Evolutionary conservation across 2,888 invertebrate genomes (phyloP), one percentile per base, ranked within the genome.

Genomic region (Arenicola marina): DNA sequence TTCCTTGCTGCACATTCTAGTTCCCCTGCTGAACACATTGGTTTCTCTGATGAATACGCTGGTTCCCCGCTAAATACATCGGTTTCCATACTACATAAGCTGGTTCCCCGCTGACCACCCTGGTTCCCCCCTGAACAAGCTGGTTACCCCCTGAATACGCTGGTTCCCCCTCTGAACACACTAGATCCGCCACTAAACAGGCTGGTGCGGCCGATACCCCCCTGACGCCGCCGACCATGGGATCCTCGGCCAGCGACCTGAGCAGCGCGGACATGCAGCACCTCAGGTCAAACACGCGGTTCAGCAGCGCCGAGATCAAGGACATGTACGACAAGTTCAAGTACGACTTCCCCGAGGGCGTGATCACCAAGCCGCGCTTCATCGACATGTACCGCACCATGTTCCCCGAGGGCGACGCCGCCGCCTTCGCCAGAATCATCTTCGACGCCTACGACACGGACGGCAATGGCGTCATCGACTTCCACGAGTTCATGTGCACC

Each of bases 401-500:
- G 60, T 63, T 63, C 28, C 32, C 34, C 2, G 43, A 43, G 11
- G 63, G 62, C 34, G 43, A 34, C 26, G 55, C 29, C 7, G 51
- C 29, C 15, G 24, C 29, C 11, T 31, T 53, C 15, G 53, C 53
- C 33, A 32, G 24, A 53, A 11, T 15, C 29, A 32, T 53, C 15
- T 53, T 63, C 43, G 28, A 43, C 54, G 59, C 59, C 11, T 62
- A 65, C 48, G 65, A 65, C 45, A 29, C 29, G 4, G 62, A 65
- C 53, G 59, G 59, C 33, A 63, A 63, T 32, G 66, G 63, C n/a
- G 46, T 32, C 32, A 56, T 66, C 15, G 66, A 66, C 55, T 66
- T 66, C 48, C 46, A 57, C 2, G 66, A 66, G 48, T 66, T 66
- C 51, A 60, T 66, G 43, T 48, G 48, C 4, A 66, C 66, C 2